Evolutionary conservation across 2,797 vertebrate species (phyloP).

Genomic region (Enteromius radiatus): DNA sequence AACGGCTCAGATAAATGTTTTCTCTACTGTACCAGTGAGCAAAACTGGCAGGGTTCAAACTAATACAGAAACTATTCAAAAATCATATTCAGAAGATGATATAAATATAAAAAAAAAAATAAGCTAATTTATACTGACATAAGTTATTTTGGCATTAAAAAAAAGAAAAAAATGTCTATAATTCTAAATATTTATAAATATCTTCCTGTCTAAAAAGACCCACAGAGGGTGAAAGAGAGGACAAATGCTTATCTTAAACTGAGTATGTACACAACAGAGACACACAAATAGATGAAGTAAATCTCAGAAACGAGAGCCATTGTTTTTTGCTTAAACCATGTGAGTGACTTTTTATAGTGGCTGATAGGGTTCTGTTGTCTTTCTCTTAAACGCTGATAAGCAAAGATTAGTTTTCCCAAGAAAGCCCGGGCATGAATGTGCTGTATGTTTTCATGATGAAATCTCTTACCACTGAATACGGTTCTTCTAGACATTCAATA

Average conservation of each 20-base stretch:
- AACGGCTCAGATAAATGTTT: background rate
- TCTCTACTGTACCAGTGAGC: background rate
- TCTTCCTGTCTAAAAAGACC: background rate
- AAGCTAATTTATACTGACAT: background rate
- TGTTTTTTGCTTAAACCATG: background rate
- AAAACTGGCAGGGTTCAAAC: background rate
- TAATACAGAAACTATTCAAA: background rate
- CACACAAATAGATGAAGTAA: background rate
- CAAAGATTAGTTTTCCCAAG: background rate
- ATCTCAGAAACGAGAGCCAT: background rate
- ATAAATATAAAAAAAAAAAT: background rate
- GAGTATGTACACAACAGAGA: background rate
- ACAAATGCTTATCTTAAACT: background rate
- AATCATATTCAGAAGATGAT: background rate
- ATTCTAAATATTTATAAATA: background rate
- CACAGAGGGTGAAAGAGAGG: background rate
- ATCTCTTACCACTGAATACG: constrained; percentile 4
- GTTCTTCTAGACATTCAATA: background rate
- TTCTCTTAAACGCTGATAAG: background rate
- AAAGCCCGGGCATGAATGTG: background rate
- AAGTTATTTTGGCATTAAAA: background rate
- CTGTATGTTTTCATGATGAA: constrained; percentile 4
- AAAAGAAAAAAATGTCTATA: background rate
- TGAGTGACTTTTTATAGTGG: background rate
- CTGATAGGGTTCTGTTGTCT: background rate